Evolutionary conservation across 1,140 invertebrate genomes (phyloP).

Genomic region (Streblospio benedicti): DNA sequence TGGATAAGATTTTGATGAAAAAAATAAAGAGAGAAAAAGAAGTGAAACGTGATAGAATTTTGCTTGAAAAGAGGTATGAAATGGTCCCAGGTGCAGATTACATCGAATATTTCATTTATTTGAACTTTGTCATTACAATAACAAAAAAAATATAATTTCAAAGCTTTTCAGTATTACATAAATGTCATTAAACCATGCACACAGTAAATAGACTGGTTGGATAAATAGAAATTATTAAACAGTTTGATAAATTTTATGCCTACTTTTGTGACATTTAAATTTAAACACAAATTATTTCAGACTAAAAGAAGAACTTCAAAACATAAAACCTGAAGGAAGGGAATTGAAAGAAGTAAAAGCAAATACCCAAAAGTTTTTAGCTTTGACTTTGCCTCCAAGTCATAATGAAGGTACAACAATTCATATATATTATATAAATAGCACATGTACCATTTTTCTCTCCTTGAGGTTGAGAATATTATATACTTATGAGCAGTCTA

Average conservation of each 20-base stretch:
- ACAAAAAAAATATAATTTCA: too few relatives aligned
- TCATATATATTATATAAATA: too few relatives aligned
- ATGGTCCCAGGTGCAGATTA: too few relatives aligned
- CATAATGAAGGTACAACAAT: slow-evolving; percentile 45
- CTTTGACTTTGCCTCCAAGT: slow-evolving; percentile 34
- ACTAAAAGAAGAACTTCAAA: slow-evolving; percentile 31
- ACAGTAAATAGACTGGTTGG: neutral
- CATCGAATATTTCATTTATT: too few relatives aligned
- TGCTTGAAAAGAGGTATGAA: slow-evolving; percentile 37
- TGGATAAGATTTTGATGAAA: slow-evolving; percentile 40
- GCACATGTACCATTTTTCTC: too few relatives aligned
- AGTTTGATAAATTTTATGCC: too few relatives aligned
- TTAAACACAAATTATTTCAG: too few relatives aligned
- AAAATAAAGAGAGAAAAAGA: slow-evolving; percentile 36
- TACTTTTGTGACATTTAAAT: too few relatives aligned
- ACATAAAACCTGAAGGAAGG: slow-evolving; percentile 21
- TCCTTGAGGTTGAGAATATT: too few relatives aligned
- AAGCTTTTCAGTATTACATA: neutral
- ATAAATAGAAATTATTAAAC: too few relatives aligned
- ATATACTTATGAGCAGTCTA: too few relatives aligned
- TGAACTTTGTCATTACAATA: too few relatives aligned
- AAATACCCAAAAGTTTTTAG: slow-evolving; percentile 40
- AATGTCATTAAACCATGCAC: neutral
- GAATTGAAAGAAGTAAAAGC: slow-evolving; percentile 29
- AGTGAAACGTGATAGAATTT: slow-evolving; percentile 41